Base-by-base conservation (phyloP, 2,888 invertebrate species). In the Drosophila greeni region DNA sequence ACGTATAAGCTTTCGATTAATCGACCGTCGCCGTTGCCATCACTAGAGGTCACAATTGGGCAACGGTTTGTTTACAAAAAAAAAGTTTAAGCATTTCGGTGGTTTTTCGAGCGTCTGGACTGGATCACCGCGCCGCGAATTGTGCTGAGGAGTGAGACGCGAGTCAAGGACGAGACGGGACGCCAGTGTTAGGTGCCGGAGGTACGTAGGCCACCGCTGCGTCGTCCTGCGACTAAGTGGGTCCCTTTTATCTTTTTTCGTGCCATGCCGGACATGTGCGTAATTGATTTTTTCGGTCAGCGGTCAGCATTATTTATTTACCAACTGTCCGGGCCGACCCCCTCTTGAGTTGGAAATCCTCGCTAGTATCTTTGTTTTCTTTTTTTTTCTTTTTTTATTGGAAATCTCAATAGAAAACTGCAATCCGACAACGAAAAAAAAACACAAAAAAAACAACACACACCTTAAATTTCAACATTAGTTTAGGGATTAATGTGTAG, bases 21-120 rank as follows among this genome's bases (percentile, higher is more conserved):
- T 20, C 31, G 6, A n/a, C 14, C 31, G 43, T 33, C 60, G 54
- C 49, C 11, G 42, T 43, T 6, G 24, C 26, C 37, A 72, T 75
- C 75, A 23, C 68, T 73, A 75, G 78, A 73, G 71, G 75, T 75
- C 75, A 71, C 57, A 71, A 65, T 71, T 71, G 56, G 59, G 52
- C 49, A 62, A 66, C 65, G 49, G 58, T 70, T 75, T 76, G 76
- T 78, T 75, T 76, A 77, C 60, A 64, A 47, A 47, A 45, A 33
- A 43, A 18, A 31, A 39, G 57, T 65, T 56, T 49, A 36, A 49
- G 20, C 42, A 43, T 65, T 65, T 43, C 56, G 33, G 48, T 65
- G 58, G 56, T 57, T 60, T 57, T 57, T 54, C 34, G 43, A 45
- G 57, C 43, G 51, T n/a, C 29, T 26, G 57, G 57, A 43, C 47